phyloP scores from a whole-genome alignment of 2,888 invertebrate species.

The Apodemia zela region DNA sequence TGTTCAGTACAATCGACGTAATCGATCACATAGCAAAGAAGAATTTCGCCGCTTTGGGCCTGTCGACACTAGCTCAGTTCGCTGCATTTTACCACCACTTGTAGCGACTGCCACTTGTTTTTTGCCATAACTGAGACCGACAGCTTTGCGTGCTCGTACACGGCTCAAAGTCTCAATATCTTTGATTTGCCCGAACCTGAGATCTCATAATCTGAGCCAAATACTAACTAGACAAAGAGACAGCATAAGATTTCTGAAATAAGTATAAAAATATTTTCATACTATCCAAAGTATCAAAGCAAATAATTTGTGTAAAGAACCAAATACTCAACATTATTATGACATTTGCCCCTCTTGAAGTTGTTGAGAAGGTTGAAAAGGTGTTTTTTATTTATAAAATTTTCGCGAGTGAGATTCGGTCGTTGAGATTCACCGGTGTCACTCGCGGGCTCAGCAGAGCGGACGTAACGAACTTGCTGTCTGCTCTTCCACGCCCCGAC shows the following conservation, averaged over 20 bases:
- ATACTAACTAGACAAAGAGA: background rate
- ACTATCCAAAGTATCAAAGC: slow-evolving; percentile 9
- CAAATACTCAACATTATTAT: slow-evolving; percentile 36
- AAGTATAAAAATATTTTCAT: background rate
- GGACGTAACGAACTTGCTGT: slow-evolving; percentile 67
- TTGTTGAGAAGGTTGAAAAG: slow-evolving; percentile 58
- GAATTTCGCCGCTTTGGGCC: too few species aligned
- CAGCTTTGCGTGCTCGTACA: too few species aligned
- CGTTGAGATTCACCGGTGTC: slow-evolving; percentile 61
- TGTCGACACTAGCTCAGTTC: too few species aligned
- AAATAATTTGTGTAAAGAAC: slow-evolving; percentile 14
- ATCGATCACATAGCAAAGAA: too few species aligned
- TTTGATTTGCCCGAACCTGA: too few species aligned
- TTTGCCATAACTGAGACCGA: too few species aligned
- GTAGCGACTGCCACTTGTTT: too few species aligned
- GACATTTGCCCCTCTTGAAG: slow-evolving; percentile 50
- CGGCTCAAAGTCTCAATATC: too few species aligned
- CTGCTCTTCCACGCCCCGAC: slow-evolving; percentile 41
- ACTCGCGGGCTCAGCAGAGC: slow-evolving; percentile 67
- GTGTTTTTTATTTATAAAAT: slow-evolving; percentile 63
- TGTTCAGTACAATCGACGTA: too few species aligned
- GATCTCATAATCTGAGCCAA: too few species aligned
- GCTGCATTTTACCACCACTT: too few species aligned
- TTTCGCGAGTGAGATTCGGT: slow-evolving; percentile 60
- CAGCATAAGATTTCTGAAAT: background rate